Base-by-base conservation (phyloP, 2,888 invertebrate species). In the Temnothorax unifasciatus region DNA sequence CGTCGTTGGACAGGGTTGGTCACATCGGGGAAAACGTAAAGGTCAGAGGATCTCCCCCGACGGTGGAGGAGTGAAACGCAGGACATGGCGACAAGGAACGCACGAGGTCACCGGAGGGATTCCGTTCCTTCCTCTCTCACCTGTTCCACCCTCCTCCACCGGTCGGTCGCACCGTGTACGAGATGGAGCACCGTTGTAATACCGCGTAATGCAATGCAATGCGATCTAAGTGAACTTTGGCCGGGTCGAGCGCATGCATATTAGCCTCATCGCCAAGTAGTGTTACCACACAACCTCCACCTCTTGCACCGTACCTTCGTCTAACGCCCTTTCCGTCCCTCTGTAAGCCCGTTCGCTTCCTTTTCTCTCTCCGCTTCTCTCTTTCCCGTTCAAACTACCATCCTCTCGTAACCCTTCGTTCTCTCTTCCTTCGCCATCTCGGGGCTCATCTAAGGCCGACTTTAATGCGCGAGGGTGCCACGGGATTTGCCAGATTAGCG, bases 401-500 rank as follows among this genome's bases (percentile, higher is more conserved):
- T 74, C 79, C 69, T 81, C 88, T 59, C 79, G n/a, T 79, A 77
- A 86, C 71, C 74, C 85, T 82, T 83, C 87, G 81, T 63, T 74
- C 82, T 74, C 79, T 73, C 73, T 57, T 71, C 84, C 76, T 69
- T 71, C 54, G 54, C 69, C 87, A 73, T 85, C 84, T 85, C 83
- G 68, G 21, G 66, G 86, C 86, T 87, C 89, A 79, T 88, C 88
- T 90, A 89, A 89, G 92, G 87, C 90, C 88, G 90, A 92, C 90
- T 92, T 92, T 92, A 92, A 93, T 93, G 92, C 88, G 91, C 88
- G 84, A 91, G 85, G 89, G 91, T 91, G 93, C 92, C 90, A 82
- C 86, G 93, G 93, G 92, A 93, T 93, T 93, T 92, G 90, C 90
- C 87, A 92, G 93, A 93, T 93, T 93, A 93, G 92, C 90, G 79